Evolutionary conservation across 2,113 vertebrate genomes (phyloP).

Genomic region (Onychostruthus taczanowskii): DNA sequence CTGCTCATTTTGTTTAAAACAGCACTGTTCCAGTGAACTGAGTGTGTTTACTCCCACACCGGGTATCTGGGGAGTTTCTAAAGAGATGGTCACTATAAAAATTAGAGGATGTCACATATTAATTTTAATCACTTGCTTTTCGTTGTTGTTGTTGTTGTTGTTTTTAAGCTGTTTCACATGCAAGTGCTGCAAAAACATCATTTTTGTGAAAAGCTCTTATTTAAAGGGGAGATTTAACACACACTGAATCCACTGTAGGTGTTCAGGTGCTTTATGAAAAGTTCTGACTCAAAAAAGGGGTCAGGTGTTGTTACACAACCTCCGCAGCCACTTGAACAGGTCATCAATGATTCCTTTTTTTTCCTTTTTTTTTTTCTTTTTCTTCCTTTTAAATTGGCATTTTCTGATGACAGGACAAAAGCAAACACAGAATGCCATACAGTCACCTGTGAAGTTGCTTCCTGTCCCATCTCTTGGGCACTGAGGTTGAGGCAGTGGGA

Average conservation of each 20-base stretch:
- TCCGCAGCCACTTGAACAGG: neutral
- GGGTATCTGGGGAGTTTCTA: neutral
- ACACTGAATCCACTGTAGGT: too few species aligned
- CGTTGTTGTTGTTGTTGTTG: neutral
- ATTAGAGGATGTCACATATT: neutral
- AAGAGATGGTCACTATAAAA: neutral
- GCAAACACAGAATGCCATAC: neutral
- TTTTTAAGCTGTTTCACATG: neutral
- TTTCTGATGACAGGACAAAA: neutral
- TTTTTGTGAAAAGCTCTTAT: neutral
- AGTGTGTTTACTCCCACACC: neutral
- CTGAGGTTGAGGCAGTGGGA: neutral
- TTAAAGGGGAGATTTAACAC: neutral
- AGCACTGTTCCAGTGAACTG: fast-evolving
- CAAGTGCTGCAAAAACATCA: neutral
- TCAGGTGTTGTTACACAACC: neutral
- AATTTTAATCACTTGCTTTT: neutral
- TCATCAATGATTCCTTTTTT: fast-evolving
- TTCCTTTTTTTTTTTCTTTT: fast-evolving
- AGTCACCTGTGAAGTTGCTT: too few species aligned
- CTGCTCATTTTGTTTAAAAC: neutral
- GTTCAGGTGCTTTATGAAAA: neutral
- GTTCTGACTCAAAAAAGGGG: neutral
- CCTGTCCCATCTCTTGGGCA: neutral
- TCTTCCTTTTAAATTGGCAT: neutral